Base-by-base conservation (phyloP, 2,113 vertebrate genomes). In the Chaenogobius annularis region DNA sequence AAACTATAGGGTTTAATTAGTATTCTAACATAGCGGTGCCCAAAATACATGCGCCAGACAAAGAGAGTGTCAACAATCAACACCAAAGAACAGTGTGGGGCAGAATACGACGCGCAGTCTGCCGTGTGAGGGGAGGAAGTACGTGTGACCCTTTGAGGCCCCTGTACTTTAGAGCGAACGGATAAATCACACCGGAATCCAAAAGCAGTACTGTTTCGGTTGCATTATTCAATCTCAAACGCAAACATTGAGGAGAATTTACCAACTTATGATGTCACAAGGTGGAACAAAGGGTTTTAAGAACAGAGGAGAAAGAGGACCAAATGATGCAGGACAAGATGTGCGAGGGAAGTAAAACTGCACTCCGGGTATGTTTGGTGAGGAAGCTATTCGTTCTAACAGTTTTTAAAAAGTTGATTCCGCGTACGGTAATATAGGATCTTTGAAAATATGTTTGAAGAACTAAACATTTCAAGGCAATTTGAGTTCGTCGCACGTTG, bases 1-100 rank as follows among this genome's bases (percentile, higher is more conserved):
- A 58, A 58, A 58, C 55, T 58, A 58, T 14, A 58, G 22, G 55
- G 11, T 26, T 58, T 58, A 58, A 58, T 58, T 58, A 58, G 55
- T 58, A 58, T 58, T 58, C 55, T 3, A 7, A n/a, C 55, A 26
- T 13, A 3, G 10, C 55, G 14, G 55, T 1, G 10, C 55, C 55
- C 55, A 26, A 58, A 58, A 58, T 58, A 58, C 55, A 58, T 15
- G 55, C 13, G 55, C 20, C 12, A 58, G 55, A 26, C 55, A 58
- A 58, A 26, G 55, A 58, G 50, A 54, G 50, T 54, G 50, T 54
- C 50, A 54, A 22, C 55, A 26, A 58, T 58, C 55, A 26, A 58
- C 22, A 58, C 55, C 13, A 58, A 0, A 26, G 55, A 58, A 26
- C 5, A 12, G 11, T 7, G 22, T 14, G 22, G 0, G 4, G 22